Base-by-base conservation (phyloP, 2,888 invertebrate genomes). In the Trissolcus japonicus region DNA sequence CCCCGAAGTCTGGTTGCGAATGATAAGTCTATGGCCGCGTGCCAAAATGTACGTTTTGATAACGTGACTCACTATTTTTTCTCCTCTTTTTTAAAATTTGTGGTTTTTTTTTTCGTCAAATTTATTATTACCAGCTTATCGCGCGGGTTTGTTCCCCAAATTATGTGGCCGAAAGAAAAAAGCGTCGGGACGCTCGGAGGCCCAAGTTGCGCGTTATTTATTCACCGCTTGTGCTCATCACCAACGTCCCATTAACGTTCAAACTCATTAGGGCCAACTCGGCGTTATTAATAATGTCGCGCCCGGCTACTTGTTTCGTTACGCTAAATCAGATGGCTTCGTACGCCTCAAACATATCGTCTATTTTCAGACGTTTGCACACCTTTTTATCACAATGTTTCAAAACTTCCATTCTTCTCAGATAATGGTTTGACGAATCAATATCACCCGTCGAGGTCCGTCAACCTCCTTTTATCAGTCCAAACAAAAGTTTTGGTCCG, bases 11-110 rank as follows among this genome's bases (percentile, higher is more conserved):
- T 73, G 66, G 73, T 59, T 68, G 75, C 68, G 54, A 75, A 68
- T 75, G 75, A 75, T 75, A 75, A 68, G 68, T 75, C 67, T 43
- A 54, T 75, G 75, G 69, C 75, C 17, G 65, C 75, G 68, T 55
- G 75, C 75, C 75, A 75, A 69, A 69, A 59, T 69, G 25, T 55
- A 54, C 60, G 63, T 63, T 69, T 69, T 69, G 68, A 75, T 75
- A 75, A 69, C 75, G 50, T 48, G 48, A 43, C 55, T 35, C 35
- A 35, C 35, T 35, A 11, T 60, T 57, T 61, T 61, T 55, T 6
- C n/a, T 4, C 14, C 59, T 4, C 4, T 17, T 19, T 46, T n/a
- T n/a, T n/a, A n/a, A n/a, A n/a, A n/a, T n/a, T n/a, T n/a, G n/a
- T n/a, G n/a, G n/a, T n/a, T n/a, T 46, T 14, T 14, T 46, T 46